Conservation (phyloP, 2,113 vertebrate genomes). For the Eudyptes chrysolophus region DNA sequence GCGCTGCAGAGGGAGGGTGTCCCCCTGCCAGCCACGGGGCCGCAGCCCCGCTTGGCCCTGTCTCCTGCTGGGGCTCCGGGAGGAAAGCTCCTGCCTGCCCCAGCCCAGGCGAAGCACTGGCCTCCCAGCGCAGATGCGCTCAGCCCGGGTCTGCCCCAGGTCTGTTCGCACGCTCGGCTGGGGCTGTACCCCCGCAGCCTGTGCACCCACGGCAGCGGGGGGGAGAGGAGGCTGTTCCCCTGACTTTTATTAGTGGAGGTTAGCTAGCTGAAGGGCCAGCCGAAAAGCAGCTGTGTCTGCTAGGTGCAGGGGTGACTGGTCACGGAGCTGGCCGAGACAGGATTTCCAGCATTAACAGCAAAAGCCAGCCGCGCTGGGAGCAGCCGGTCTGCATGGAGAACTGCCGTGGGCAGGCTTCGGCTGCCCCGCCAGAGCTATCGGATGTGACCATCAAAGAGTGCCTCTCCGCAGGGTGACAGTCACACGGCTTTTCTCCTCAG, state of each 20-base stretch:
- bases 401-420: background rate
- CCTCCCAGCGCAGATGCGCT: background rate
- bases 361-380: background rate
- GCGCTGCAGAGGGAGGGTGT: background rate
- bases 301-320: background rate
- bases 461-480: background rate
- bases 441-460: background rate
- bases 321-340: background rate
- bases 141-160: background rate
- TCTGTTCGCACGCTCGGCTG: background rate
- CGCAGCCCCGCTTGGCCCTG: background rate
- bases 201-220: background rate
- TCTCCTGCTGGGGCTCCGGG: background rate
- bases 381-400: background rate
- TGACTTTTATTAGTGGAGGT: background rate
- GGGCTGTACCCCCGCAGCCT: background rate
- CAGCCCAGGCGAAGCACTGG: background rate
- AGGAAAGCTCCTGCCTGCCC: background rate
- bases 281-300: background rate
- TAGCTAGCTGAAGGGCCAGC: background rate
- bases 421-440: background rate
- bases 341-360: background rate
- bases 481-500: background rate
- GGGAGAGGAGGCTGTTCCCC: background rate
- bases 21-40: background rate